phyloP scores from a whole-genome alignment of 2,888 invertebrate genomes.

The Macroteleia sp. region DNA sequence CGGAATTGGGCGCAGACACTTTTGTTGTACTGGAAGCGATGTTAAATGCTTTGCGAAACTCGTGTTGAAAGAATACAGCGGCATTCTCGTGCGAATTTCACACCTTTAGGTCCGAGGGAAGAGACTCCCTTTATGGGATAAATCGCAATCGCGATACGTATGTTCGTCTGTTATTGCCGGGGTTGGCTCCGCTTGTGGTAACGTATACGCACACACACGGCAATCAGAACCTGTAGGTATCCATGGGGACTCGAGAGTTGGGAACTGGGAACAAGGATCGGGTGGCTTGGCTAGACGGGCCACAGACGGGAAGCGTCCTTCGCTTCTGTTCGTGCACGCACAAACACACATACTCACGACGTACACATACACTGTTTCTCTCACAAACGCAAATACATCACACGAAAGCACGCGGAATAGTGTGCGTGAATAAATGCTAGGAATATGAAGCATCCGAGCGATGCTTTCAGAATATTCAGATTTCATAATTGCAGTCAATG shows the following conservation, averaged over 20 bases:
- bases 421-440: conserved; percentile 18
- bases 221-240: conserved; percentile 20
- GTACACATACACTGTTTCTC: no score
- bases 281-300: conserved; percentile 45
- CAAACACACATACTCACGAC: conserved; percentile 3
- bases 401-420: background rate
- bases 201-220: background rate
- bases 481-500: conserved; percentile 25
- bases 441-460: conserved; percentile 12
- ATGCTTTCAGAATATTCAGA: conserved; percentile 19
- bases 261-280: conserved; percentile 39
- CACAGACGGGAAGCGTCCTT: conserved; percentile 41
- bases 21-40: conserved; percentile 25
- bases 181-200: conserved; percentile 43
- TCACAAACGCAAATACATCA: no score
- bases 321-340: conserved; percentile 26
- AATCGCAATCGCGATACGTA: conserved; percentile 56
- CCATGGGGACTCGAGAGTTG: conserved; percentile 41
- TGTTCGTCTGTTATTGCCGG: conserved; percentile 48
- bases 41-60: conserved; percentile 14
- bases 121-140: conserved; percentile 44
- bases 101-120: conserved; percentile 51
- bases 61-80: conserved; percentile 9
- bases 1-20: conserved; percentile 41
- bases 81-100: conserved; percentile 54